Evolutionary conservation across 2,888 invertebrate genomes (phyloP).

Genomic region (Macrosiphum euphorbiae): DNA sequence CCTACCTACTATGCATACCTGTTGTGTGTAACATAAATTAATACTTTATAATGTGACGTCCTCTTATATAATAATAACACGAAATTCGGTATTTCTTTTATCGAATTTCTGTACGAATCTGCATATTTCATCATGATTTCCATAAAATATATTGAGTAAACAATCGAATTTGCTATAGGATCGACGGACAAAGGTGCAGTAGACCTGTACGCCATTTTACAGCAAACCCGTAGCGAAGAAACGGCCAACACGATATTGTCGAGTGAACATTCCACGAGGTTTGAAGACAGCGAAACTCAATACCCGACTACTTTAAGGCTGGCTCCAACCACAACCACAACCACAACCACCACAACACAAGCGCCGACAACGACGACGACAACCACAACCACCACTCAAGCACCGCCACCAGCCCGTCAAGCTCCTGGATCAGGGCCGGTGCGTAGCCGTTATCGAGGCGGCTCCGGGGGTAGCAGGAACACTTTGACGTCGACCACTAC

Average conservation of each 20-base stretch:
- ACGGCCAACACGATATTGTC: constrained; percentile 67
- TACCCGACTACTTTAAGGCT: constrained; percentile 71
- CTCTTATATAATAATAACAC: constrained; percentile 28
- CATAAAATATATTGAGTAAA: neutral
- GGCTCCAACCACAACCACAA: constrained; percentile 72
- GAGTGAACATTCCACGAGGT: constrained; percentile 69
- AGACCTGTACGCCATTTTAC: constrained; percentile 85
- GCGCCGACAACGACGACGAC: constrained; percentile 61
- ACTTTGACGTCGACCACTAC: constrained; percentile 69
- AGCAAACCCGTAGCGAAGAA: constrained; percentile 74
- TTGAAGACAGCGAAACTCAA: constrained; percentile 73
- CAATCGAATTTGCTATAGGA: constrained; percentile 61
- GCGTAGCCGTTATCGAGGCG: constrained; percentile 68
- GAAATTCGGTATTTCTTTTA: neutral
- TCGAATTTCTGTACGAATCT: neutral
- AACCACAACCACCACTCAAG: constrained; percentile 49
- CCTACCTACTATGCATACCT: neutral
- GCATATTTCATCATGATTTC: neutral
- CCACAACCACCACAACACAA: constrained; percentile 67
- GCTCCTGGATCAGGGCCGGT: constrained; percentile 28
- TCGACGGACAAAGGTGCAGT: constrained; percentile 82
- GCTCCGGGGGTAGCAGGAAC: constrained; percentile 65
- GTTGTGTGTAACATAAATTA: neutral
- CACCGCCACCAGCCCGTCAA: constrained; percentile 29
- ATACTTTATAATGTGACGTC: constrained; percentile 16